Evolutionary conservation across 1,140 invertebrate species (phyloP).

Genomic region (Teleopsis dalmanni): DNA sequence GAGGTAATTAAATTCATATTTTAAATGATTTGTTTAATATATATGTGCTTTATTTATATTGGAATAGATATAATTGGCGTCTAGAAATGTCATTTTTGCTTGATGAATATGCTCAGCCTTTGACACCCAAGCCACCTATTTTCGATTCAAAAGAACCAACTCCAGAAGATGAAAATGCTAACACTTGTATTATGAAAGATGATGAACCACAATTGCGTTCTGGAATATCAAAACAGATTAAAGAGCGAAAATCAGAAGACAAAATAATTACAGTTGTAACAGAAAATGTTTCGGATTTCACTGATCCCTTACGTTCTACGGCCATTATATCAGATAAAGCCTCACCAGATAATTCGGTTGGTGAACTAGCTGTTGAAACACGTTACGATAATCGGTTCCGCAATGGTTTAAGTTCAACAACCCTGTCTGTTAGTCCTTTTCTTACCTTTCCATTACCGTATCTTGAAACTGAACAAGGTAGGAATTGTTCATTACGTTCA

Average conservation of each 20-base stretch:
- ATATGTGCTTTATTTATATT: not conserved
- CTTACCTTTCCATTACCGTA: slow-evolving; percentile 79
- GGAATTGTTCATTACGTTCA: slow-evolving; percentile 63
- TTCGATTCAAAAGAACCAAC: slow-evolving; percentile 42
- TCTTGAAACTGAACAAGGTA: slow-evolving; percentile 75
- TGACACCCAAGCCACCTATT: slow-evolving; percentile 34
- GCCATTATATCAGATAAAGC: slow-evolving; percentile 15
- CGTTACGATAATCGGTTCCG: slow-evolving; percentile 63
- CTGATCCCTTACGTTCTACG: slow-evolving; percentile 62
- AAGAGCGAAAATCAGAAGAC: slow-evolving; percentile 43
- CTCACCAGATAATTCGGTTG: slow-evolving; percentile 16
- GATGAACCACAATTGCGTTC: slow-evolving; percentile 15
- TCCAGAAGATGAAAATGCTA: slow-evolving; percentile 18
- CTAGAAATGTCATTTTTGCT: slow-evolving; percentile 86
- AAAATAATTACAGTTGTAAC: slow-evolving; percentile 46
- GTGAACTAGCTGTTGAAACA: slow-evolving; percentile 51
- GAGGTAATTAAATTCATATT: slow-evolving; percentile 28
- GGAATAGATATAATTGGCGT: slow-evolving; percentile 80
- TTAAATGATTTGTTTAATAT: slow-evolving; percentile 1
- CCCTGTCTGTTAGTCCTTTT: slow-evolving; percentile 81
- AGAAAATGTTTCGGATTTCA: slow-evolving; percentile 59
- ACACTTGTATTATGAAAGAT: slow-evolving; percentile 1
- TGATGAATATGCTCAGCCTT: slow-evolving; percentile 51
- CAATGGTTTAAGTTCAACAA: slow-evolving; percentile 63
- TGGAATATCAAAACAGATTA: slow-evolving; percentile 14